Conservation (phyloP, 1,140 invertebrate species). For the Platyscapa corneri region DNA sequence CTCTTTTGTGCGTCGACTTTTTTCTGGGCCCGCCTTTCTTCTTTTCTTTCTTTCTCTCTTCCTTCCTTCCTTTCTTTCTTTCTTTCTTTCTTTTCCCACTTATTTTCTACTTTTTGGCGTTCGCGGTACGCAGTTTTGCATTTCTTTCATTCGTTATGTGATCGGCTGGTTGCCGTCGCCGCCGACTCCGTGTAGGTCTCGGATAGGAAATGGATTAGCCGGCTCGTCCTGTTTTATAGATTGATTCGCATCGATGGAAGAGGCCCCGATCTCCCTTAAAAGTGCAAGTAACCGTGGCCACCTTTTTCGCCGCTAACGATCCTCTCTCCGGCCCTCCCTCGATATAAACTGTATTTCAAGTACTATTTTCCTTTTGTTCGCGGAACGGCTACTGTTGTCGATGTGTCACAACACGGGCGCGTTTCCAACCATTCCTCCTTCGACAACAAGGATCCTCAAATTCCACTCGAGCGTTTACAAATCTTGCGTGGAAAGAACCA, state of each 20-base stretch:
- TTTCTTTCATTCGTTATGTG: neutral
- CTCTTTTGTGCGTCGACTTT: neutral
- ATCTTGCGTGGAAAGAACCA: no score
- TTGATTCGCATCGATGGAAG: neutral
- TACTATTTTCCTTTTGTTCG: neutral
- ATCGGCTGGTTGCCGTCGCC: no score
- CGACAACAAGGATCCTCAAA: neutral
- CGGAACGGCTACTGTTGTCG: neutral
- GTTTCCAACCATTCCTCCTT: neutral
- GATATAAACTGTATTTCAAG: no score
- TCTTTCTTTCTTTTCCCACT: conserved; percentile 27
- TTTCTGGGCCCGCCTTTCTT: neutral
- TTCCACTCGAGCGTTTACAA: no score
- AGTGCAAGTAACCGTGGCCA: neutral
- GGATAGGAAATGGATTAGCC: neutral
- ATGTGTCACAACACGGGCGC: no score
- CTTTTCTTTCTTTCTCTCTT: conserved; percentile 25
- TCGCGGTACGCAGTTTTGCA: neutral
- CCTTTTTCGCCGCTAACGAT: neutral
- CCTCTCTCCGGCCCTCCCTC: neutral
- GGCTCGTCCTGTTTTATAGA: neutral
- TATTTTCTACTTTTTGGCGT: neutral
- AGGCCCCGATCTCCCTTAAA: neutral
- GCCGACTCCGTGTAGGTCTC: neutral
- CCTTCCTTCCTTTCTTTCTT: conserved; percentile 15